A percentile compares a stretch with the other conserved stretches of the same genome.
These are phyloP conservation scores for Euproctis similis DNA, from an alignment of 2,888 invertebrate genomes.

Conservation along the genomic window DNA sequence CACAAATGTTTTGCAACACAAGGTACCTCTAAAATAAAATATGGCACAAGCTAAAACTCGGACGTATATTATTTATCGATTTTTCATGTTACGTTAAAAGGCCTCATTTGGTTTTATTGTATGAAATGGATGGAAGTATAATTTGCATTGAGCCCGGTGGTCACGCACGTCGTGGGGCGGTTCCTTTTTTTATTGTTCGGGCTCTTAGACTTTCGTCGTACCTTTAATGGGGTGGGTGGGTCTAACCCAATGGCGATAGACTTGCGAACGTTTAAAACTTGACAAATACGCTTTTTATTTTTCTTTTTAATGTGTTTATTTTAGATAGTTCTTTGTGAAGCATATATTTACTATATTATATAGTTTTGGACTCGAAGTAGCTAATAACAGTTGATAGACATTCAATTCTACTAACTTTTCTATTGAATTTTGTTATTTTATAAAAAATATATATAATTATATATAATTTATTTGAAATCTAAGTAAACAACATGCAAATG, in stretches of 20 bases:
- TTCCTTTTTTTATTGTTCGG: slow-evolving; percentile 61
- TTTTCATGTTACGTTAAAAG: slow-evolving; percentile 70
- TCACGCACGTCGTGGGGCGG: slow-evolving; percentile 59
- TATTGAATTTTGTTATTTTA: too few species aligned
- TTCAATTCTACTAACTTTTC: too few species aligned
- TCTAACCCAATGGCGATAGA: slow-evolving; percentile 28
- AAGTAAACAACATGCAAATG: too few species aligned
- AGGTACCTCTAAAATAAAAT: too few species aligned
- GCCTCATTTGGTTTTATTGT: slow-evolving; percentile 73
- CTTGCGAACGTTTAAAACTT: slow-evolving; percentile 25
- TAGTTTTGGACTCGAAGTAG: too few species aligned
- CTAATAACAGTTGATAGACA: too few species aligned
- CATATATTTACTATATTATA: too few species aligned
- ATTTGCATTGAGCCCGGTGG: slow-evolving; percentile 70
- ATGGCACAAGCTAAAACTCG: slow-evolving; percentile 15
- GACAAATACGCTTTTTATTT: slow-evolving; percentile 22
- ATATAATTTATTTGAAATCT: too few species aligned
- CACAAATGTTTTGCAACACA: too few species aligned
- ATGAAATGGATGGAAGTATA: slow-evolving; percentile 69
- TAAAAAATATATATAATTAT: too few species aligned
- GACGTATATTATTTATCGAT: slow-evolving; percentile 60
- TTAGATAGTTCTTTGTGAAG: too few species aligned
- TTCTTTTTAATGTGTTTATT: too few species aligned
- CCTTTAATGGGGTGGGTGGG: slow-evolving; percentile 47
- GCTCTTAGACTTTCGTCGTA: slow-evolving; percentile 48